Base-by-base conservation (phyloP, 1,140 invertebrate species). In the Drosophila willistoni region DNA sequence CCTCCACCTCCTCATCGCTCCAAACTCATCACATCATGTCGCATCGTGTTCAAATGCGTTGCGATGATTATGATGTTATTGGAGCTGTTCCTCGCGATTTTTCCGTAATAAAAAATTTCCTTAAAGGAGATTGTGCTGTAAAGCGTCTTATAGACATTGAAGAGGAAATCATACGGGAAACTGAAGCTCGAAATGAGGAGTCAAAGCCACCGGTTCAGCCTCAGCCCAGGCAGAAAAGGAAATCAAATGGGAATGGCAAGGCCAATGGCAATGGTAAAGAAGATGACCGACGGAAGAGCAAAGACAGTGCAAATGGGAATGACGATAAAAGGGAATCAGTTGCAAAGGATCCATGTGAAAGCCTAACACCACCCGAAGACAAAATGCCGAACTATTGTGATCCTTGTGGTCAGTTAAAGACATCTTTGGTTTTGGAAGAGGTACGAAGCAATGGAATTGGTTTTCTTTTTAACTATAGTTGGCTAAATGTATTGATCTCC, bases 101-200 rank as follows among this genome's bases (percentile, higher is more conserved):
- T 1, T 85, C 85, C 7, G 71, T 89, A 22, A 90, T 89, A 1
- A 89, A 90, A 60, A 89, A 89, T 42, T 89, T 89, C 39, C 55
- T 89, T 22, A 89, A 81, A 29, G 68, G 84, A 7, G 84, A 89
- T 4, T 84, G 85, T 44, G 84, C 84, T 22, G 42, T 89, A 12
- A 89, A 90, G 71, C 74, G 74, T 0, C 54, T 89, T 2, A 89
- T 89, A 7, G 84, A 89, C 1, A 81, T 89, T 12, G 84, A 89
- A 34, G 84, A 89, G 22, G 67, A 81, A 34, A 73, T 89, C 13
- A 41, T 89, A 10, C 63, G 59, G 34, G 56, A 79, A 56, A 81
- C 82, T 39, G 47, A 64, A 7, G 51, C 64, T 17, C 64, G 68
- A 2, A 64, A 51, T 4, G 68, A 67, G n/a, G 78, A 73, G 19